Base-by-base conservation (phyloP, 2,888 invertebrate species). In the Crematogaster levior region DNA sequence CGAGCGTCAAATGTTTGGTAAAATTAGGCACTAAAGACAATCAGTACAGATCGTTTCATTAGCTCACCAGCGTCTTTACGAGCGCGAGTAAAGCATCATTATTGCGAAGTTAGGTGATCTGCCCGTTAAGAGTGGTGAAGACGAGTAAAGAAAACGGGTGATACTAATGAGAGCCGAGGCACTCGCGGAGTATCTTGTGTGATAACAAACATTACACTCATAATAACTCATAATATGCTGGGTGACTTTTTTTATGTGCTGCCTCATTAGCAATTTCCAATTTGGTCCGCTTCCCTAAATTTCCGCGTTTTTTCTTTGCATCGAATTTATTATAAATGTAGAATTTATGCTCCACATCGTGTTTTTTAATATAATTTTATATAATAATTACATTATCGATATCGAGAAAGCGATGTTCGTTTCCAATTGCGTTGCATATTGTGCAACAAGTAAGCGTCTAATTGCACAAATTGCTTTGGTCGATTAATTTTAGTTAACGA, bases 41-140 rank as follows among this genome's bases (percentile, higher is more conserved):
- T 90, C 84, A 84, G 80, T 46, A 80, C 5, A 65, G 74, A 88
- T 86, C 79, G 87, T 86, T 90, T 91, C 87, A 89, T 89, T 86
- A 87, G 82, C 72, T 51, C 30, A 2, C 48, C 4, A 10, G 43
- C 15, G 48, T 43, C 27, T 84, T 85, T 90, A 86, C 81, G 81
- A 88, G 84, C 73, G 65, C 63, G 24, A 83, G 72, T 87, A 85
- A 87, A 91, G 74, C 84, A 79, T 87, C 85, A 85, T 90, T 89
- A 89, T 86, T 81, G 83, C 30, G 75, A 82, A 88, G 86, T 84
- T 83, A 80, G 85, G 74, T 58, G 53, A 58, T 56, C 2, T 3
- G 12, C 37, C 21, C 37, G 43, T 34, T 56, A 77, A 73, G 51
- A 58, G 37, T 40, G 66, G 24, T 66, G 70, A 53, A 58, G 48